Evolutionary conservation across 2,113 vertebrate genomes (phyloP).

Genomic region (Saguinus imperator): DNA sequence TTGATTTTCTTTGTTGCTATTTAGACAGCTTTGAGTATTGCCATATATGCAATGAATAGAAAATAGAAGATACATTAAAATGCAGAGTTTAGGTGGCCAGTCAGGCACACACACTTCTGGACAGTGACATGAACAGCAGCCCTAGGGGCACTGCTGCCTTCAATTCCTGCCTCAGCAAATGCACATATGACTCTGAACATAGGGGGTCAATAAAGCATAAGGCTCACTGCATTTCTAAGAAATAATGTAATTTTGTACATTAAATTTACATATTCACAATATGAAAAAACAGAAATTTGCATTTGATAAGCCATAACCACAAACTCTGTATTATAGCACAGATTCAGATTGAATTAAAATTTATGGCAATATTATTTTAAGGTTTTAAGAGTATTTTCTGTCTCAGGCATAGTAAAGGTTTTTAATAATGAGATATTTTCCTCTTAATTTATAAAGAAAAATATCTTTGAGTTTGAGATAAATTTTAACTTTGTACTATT

Average conservation of each 20-base stretch:
- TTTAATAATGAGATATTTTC: background rate
- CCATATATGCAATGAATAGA: background rate
- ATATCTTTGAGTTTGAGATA: background rate
- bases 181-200: background rate
- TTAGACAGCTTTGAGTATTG: background rate
- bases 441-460: background rate
- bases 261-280: slow-evolving; percentile 28
- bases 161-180: background rate
- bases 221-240: background rate
- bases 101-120: background rate
- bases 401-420: background rate
- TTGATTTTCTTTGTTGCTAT: background rate
- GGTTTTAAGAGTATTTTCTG: slow-evolving; percentile 31
- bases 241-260: background rate
- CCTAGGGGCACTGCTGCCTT: background rate
- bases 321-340: background rate
- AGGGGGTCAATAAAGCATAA: background rate
- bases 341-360: slow-evolving; percentile 16
- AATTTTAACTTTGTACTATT: slow-evolving; percentile 38
- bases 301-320: slow-evolving; percentile 16
- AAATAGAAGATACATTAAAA: background rate
- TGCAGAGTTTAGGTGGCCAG: background rate
- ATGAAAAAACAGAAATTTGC: slow-evolving; percentile 21
- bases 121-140: background rate
- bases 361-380: slow-evolving; percentile 19